Conservation (phyloP, 2,888 invertebrate genomes). For the Argyresthia albistria region DNA sequence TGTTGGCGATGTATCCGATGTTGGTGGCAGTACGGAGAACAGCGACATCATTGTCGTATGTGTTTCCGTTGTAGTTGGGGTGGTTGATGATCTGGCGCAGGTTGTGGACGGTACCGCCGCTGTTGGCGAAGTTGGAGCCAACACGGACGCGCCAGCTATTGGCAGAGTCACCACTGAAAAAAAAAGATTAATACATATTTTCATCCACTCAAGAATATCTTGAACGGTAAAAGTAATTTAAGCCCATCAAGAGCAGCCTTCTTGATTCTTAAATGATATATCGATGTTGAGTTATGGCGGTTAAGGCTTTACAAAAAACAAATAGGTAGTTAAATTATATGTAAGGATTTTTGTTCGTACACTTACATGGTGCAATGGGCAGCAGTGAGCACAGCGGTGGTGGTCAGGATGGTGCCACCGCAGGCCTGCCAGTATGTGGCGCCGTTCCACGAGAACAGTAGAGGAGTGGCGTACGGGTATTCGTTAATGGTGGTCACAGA, state of each 20-base stretch:
- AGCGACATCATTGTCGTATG: constrained; percentile 2
- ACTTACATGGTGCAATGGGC: constrained; percentile 20
- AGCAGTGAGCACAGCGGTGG: constrained; percentile 21
- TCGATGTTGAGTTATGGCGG: no score
- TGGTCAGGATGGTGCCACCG: constrained; percentile 24
- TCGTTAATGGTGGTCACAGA: constrained; percentile 1
- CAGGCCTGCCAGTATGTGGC: constrained; percentile 18
- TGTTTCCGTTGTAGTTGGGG: constrained; percentile 2
- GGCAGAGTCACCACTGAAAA: not conserved
- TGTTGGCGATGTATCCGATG: not conserved
- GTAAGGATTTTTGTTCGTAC: not conserved
- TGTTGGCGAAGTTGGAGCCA: constrained; percentile 6
- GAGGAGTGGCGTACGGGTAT: constrained; percentile 17
- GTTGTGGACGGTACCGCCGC: constrained; percentile 4
- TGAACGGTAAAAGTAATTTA: no score
- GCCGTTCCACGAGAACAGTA: constrained; percentile 13
- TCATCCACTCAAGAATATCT: no score
- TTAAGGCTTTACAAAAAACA: no score
- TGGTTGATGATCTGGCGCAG: not conserved
- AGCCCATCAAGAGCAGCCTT: no score
- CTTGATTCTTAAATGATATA: no score
- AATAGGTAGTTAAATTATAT: no score
- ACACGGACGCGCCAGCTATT: constrained; percentile 1
- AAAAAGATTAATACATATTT: not conserved
- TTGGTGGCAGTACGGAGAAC: constrained; percentile 1